These are phyloP conservation scores for Drosophila guanche DNA, from an alignment of 1,140 invertebrate species.

Conservation along the genomic window DNA sequence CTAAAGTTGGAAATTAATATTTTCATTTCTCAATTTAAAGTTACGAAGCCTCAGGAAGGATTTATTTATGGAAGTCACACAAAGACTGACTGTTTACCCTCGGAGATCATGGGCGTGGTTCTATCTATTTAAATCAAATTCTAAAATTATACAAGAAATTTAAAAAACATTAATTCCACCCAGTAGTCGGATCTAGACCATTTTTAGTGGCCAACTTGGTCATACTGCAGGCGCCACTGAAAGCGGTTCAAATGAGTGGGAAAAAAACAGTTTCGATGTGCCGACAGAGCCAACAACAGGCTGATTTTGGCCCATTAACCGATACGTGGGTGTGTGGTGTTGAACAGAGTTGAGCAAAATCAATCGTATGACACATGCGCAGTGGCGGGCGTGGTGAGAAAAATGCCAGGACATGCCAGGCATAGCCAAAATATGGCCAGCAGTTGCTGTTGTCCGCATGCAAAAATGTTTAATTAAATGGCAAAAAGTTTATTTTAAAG, in stretches of 20 bases:
- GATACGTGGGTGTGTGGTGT: not conserved
- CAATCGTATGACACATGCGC: conserved; percentile 74
- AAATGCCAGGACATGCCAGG: conserved; percentile 32
- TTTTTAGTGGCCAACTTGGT: conserved; percentile 1
- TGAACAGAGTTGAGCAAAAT: conserved; percentile 43
- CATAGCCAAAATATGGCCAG: conserved; percentile 21
- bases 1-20: too few relatives aligned
- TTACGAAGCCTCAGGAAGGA: too few relatives aligned
- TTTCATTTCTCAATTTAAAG: too few relatives aligned
- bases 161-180: too few relatives aligned
- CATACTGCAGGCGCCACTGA: not conserved
- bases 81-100: too few relatives aligned
- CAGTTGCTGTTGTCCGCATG: conserved; percentile 12
- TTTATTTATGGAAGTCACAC: too few relatives aligned
- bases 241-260: not conserved
- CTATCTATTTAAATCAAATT: too few relatives aligned
- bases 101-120: too few relatives aligned
- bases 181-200: too few relatives aligned
- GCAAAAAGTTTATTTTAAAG: conserved; percentile 1
- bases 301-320: conserved; percentile 8
- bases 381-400: conserved; percentile 46
- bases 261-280: conserved; percentile 15
- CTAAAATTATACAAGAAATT: too few relatives aligned
- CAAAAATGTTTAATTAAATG: conserved; percentile 25
- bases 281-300: conserved; percentile 34